A percentile compares a stretch with the other conserved stretches of the same genome.
Conservation (phyloP, 2,113 vertebrate genomes). For the mouse (Mus musculus) region GRCm39 chr17:67438501-67439000, state of each 20-base stretch:
- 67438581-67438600: background rate
- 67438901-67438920: background rate
- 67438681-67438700: background rate
- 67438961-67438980: background rate
- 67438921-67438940: background rate
- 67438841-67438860: background rate
- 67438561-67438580: background rate
- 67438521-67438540: background rate
- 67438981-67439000: background rate
- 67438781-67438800: background rate
- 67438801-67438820: background rate
- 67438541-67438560: background rate
- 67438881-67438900: background rate
- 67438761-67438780: background rate
- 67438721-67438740: background rate
- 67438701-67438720: background rate
- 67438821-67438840: background rate
- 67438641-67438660: background rate
- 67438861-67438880: background rate
- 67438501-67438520: background rate
- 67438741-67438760: background rate
- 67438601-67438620: rapidly evolving
- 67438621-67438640: background rate
- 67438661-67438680: background rate
- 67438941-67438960: background rate